Evolutionary conservation across 2,888 invertebrate genomes (phyloP).

Genomic region (Apotomis turbidana): DNA sequence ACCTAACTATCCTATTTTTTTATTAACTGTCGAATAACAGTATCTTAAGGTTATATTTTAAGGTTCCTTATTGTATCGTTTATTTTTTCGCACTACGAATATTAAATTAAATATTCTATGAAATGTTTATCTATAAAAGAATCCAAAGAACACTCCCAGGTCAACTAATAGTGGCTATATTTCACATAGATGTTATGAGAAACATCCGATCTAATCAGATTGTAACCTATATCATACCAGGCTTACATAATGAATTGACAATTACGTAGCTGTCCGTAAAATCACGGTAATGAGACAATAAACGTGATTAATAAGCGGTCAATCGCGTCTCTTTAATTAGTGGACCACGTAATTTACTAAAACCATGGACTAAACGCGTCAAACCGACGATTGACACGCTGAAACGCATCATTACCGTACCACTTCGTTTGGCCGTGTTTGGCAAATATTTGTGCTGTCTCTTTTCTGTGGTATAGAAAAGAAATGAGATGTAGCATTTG

Average conservation of each 20-base stretch:
- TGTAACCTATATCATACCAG: neutral
- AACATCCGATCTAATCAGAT: too few species aligned
- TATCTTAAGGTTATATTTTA: too few species aligned
- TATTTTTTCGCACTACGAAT: too few species aligned
- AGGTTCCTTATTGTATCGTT: too few species aligned
- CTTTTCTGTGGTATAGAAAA: neutral
- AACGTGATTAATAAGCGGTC: slow-evolving; percentile 36
- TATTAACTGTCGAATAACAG: too few species aligned
- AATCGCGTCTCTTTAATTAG: slow-evolving; percentile 32
- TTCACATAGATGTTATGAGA: too few species aligned
- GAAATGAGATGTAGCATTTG: neutral
- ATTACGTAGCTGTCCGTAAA: slow-evolving; percentile 16
- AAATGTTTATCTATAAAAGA: too few species aligned
- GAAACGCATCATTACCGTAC: slow-evolving; percentile 25
- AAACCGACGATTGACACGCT: slow-evolving; percentile 25
- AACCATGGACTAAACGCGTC: slow-evolving; percentile 27
- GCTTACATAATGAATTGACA: slow-evolving; percentile 1
- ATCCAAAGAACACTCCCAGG: too few species aligned
- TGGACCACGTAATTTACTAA: slow-evolving; percentile 32
- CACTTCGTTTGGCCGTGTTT: neutral
- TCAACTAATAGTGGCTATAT: too few species aligned
- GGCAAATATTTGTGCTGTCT: neutral
- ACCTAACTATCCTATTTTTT: too few species aligned
- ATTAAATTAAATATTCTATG: too few species aligned
- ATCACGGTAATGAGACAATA: slow-evolving; percentile 25